Base-by-base conservation (phyloP, 2,888 invertebrate species). In the Tryphoninae sp. region DNA sequence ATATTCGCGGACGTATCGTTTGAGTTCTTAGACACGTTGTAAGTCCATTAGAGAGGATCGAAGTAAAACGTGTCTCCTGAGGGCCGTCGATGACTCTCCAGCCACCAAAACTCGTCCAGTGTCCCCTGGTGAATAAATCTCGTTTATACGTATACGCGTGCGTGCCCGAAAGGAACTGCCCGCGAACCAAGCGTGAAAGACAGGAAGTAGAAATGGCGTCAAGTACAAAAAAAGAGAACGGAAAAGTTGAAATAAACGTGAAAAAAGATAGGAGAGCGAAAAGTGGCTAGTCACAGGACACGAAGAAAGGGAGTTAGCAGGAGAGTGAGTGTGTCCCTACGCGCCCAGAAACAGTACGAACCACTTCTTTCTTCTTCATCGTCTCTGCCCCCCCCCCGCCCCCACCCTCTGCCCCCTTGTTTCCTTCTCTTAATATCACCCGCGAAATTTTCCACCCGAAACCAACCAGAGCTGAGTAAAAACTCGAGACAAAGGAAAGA, bases 181-280 rank as follows among this genome's bases (percentile, higher is more conserved):
- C 55, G 13, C 26, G 40, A 4, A 33, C 55, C 40, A 33, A 13
- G 55, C 26, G 59, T 59, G 16, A 45, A 68, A 33, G n/a, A 69
- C 23, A 26, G 40, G 40, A 55, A 42, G 26, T n/a, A 53, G 23
- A 42, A 65, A 45, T 49, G 64, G 64, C 64, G 33, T 2, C 33
- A 19, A 45, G 23, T 51, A 51, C 49, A 51, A 67, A 33, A 33
- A 33, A 9, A 19, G 40, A 71, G 22, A 13, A 45, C 7, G 33
- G 33, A 4, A 67, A 67, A 22, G 68, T 68, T 55, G 55, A 42
- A 45, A 71, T 59, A 71, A 71, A 59, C 11, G 59, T 69, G 71
- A 45, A 23, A 45, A 40, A 59, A 58, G 59, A 26, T 8, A 42
- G 4, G 11, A 62, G 59, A 13, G 59, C 0, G 23, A 59, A 59